Evolutionary conservation across 2,113 vertebrate genomes (phyloP), one percentile per base, ranked within the genome.

Genomic region (Triplophysa siluroides): DNA sequence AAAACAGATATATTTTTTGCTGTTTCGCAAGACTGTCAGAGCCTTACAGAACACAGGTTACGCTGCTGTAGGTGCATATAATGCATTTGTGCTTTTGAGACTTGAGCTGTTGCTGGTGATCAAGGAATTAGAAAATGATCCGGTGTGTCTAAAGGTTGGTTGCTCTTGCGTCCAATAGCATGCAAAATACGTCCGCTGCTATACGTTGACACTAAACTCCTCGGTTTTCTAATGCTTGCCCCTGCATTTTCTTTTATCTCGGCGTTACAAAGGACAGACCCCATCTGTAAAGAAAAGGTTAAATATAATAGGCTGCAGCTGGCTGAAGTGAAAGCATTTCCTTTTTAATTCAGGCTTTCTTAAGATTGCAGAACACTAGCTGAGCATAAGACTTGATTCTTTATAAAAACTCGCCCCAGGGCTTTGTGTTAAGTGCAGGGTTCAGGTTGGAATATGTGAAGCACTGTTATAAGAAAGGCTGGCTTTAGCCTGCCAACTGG

Each of bases 131-230:
- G 10, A 50, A 50, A 12, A 50, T 13, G 10, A 47, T 50, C 52
- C 5, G 78, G 75, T 70, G 26, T 74, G 54, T 76, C 68, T 81
- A 47, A 38, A 67, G 67, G 72, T 79, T 81, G 69, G 75, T 81
- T 81, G 75, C 78, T 78, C 76, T 73, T 29, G 63, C 78, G 68
- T 76, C 50, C 50, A 81, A 78, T 54, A 69, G 54, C 23, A 54
- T 74, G 62, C 29, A 81, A 50, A 78, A 50, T 68, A 68, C 62
- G 69, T 41, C 76, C 33, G 56, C 52, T 78, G 41, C 43, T 78
- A 75, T 54, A 65, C 19, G 65, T 77, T 2, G 7, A 84, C 80
- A 81, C 83, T 84, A 84, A 76, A 73, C 41, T 67, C 56, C 47
- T 63, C 65, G 9, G 54, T 58, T 21, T n/a, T 58, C 54, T 21